phyloP scores from a whole-genome alignment of 2,797 vertebrate species.

The Serranus cabrilla region DNA sequence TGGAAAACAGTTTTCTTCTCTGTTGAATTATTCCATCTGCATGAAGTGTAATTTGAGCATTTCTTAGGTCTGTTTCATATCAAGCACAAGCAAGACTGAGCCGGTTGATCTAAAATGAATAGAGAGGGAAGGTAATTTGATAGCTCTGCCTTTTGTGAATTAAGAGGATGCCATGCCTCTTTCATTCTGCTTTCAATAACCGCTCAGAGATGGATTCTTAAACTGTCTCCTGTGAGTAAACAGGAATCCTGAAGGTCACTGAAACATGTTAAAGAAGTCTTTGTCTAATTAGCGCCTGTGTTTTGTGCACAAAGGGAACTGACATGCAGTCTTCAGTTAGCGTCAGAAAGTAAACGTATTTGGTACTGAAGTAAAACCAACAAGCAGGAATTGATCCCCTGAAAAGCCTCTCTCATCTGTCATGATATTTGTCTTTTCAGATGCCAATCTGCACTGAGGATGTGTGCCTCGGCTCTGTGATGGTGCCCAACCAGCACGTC shows the following conservation, averaged over 20 bases:
- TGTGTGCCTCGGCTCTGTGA: slow-evolving; percentile 93
- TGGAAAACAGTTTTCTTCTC: not conserved
- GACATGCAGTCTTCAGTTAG: no score
- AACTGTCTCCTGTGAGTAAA: not conserved
- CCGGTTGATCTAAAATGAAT: slow-evolving; percentile 22
- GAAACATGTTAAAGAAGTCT: not conserved
- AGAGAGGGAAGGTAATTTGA: slow-evolving; percentile 16
- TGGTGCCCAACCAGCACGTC: slow-evolving; percentile 87
- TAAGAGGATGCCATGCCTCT: slow-evolving; percentile 25
- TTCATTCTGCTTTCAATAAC: slow-evolving; percentile 1
- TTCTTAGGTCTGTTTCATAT: slow-evolving; percentile 15
- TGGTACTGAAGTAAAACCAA: not conserved
- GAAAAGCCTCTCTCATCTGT: slow-evolving; percentile 3
- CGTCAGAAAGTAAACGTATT: no score
- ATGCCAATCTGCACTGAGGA: slow-evolving; percentile 89
- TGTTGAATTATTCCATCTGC: not conserved
- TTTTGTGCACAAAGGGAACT: not conserved
- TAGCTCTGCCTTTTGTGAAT: slow-evolving; percentile 23
- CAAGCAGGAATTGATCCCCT: not conserved
- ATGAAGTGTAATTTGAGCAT: not conserved
- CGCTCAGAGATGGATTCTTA: not conserved
- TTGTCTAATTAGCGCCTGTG: not conserved
- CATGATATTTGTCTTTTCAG: slow-evolving; percentile 74
- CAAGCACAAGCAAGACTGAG: not conserved
- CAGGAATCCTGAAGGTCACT: not conserved